Evolutionary conservation across 2,888 invertebrate species (phyloP).

Genomic region (Geotrupes spiniger): DNA sequence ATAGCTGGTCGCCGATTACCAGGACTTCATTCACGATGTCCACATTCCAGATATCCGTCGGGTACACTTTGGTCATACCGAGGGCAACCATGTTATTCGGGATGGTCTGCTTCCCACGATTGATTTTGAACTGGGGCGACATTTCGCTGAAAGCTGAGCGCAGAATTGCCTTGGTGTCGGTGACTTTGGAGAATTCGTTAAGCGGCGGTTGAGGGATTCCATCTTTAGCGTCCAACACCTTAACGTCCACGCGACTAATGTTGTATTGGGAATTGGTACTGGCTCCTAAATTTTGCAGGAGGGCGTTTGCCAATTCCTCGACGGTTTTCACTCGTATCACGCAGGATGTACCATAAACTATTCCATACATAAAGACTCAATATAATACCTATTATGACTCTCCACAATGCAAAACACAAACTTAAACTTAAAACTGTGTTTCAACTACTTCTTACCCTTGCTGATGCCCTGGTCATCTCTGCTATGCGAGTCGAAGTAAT

Average conservation of each 20-base stretch:
- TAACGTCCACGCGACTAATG: slow-evolving; percentile 38
- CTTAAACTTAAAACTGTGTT: no score
- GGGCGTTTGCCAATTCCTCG: slow-evolving; percentile 41
- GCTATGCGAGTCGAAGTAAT: slow-evolving; percentile 59
- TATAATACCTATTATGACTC: slow-evolving; percentile 22
- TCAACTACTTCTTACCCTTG: slow-evolving; percentile 37
- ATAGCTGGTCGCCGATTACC: slow-evolving; percentile 41
- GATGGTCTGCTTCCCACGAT: slow-evolving; percentile 43
- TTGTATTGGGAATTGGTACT: slow-evolving; percentile 38
- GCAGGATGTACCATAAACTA: slow-evolving; percentile 48
- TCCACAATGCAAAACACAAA: no score
- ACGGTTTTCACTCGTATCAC: slow-evolving; percentile 43
- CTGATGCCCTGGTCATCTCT: slow-evolving; percentile 56
- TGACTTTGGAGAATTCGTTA: slow-evolving; percentile 45
- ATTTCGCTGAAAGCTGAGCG: slow-evolving; percentile 37
- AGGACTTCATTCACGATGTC: slow-evolving; percentile 44
- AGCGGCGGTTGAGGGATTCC: slow-evolving; percentile 46
- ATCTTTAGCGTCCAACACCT: slow-evolving; percentile 35
- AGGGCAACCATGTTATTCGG: slow-evolving; percentile 43
- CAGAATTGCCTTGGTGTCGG: slow-evolving; percentile 47
- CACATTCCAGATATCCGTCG: slow-evolving; percentile 38
- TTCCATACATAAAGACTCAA: no score
- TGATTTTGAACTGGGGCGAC: slow-evolving; percentile 31
- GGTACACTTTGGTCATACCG: slow-evolving; percentile 41
- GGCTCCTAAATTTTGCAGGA: slow-evolving; percentile 44